These are phyloP conservation scores for Streptopelia turtur DNA, from an alignment of 2,797 vertebrate species.

Conservation along the genomic window DNA sequence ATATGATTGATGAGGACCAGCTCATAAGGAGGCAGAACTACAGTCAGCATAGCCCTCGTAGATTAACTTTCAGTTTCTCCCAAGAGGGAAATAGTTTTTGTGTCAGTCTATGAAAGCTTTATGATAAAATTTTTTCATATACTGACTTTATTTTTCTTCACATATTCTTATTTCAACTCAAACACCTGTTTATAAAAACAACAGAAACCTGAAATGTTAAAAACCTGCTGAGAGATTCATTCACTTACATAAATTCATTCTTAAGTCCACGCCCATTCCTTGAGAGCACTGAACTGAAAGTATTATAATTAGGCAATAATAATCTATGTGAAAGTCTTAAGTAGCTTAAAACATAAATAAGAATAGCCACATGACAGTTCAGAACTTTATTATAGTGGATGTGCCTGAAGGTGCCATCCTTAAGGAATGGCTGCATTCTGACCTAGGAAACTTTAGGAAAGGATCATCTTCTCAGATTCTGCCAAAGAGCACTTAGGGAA, in stretches of 20 bases:
- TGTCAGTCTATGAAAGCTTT: not conserved
- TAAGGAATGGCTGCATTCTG: not conserved
- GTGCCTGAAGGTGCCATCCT: not conserved
- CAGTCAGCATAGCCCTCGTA: not conserved
- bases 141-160: not conserved
- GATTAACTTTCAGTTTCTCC: not conserved
- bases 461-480: not conserved
- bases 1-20: not conserved
- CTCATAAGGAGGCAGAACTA: not conserved
- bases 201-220: not conserved
- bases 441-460: not conserved
- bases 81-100: not conserved
- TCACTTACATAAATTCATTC: not conserved
- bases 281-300: not conserved
- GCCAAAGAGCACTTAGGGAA: not conserved
- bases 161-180: not conserved
- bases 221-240: not conserved
- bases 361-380: not conserved
- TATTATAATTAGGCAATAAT: not conserved
- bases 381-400: not conserved
- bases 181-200: not conserved
- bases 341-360: not conserved
- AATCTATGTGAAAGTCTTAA: not conserved
- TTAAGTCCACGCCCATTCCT: not conserved
- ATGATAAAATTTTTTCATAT: not conserved